phyloP scores from a whole-genome alignment of 1,140 invertebrate genomes.

The Lepidotrigona ventralis region DNA sequence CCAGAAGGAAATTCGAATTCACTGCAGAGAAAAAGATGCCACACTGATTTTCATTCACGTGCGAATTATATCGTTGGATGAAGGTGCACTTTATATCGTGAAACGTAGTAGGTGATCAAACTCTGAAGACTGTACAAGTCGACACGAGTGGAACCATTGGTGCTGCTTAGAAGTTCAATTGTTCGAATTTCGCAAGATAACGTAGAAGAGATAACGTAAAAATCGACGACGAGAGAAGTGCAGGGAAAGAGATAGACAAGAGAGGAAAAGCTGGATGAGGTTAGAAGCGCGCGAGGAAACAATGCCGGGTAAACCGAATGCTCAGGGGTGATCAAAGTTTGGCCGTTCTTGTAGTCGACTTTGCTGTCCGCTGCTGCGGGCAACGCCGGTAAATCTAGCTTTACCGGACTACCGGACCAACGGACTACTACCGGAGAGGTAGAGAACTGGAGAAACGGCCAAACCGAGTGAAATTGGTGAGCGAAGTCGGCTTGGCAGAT shows the following conservation, averaged over 20 bases:
- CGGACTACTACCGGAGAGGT: conserved; percentile 28
- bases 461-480: conserved; percentile 54
- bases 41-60: neutral
- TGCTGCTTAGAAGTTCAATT: conserved; percentile 69
- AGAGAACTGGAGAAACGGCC: conserved; percentile 55
- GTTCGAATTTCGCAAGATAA: conserved; percentile 29
- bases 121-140: conserved; percentile 2
- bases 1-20: neutral
- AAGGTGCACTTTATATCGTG: neutral
- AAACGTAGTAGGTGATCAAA: neutral
- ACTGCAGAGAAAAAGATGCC: neutral
- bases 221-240: neutral
- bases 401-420: conserved; percentile 46
- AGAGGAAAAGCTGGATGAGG: neutral
- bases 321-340: conserved; percentile 60
- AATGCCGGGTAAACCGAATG: conserved; percentile 48
- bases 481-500: conserved; percentile 72
- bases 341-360: conserved; percentile 49
- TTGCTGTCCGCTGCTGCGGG: conserved; percentile 51
- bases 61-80: too few species aligned
- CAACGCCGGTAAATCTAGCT: conserved; percentile 45
- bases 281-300: conserved; percentile 13
- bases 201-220: conserved; percentile 12
- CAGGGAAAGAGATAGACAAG: neutral
- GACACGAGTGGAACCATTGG: conserved; percentile 64